Evolutionary conservation across 2,113 vertebrate genomes (phyloP), one percentile per base, ranked within the genome.

Genomic region (Chunga burmeisteri): DNA sequence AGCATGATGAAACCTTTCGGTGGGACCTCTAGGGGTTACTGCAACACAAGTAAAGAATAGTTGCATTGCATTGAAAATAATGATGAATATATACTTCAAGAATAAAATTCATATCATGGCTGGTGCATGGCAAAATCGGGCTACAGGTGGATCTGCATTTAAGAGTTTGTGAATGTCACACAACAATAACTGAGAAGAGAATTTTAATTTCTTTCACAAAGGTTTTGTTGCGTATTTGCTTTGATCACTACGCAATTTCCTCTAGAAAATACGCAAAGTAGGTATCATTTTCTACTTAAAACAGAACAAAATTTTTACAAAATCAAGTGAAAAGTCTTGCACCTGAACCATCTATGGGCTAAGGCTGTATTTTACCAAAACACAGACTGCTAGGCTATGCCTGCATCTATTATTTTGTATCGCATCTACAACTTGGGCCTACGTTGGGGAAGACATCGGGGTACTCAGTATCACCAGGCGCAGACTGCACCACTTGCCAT

Each of bases 11-110:
- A 93, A 91, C 63, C 73, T 58, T 85, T 63, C 1, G 0, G 29
- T 67, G 74, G 88, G 83, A 88, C 84, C 87, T 93, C 79, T 50
- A 70, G 67, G 62, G 70, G 70, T 87, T 96, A 87, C 61, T 85
- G 61, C 47, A 90, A 80, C 38, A 72, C 66, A 73, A 44, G 61
- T 56, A 65, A 93, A 80, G 81, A 70, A 61, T 9, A 87, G 42
- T 7, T 50, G 36, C 0, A 0, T 62, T 90, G 50, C 81, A 23
- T 6, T 73, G 38, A 73, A 95, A 96, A 88, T 61, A 91, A 61
- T 23, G 47, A 82, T 75, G 49, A 68, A 72, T 17, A 53, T 29
- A 77, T 25, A 90, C 11, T n/a, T 88, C 1, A 9, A 17, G 59
- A 92, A 88, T 30, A 61, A 85, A 88, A 95, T 50, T 25, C 16